Percentiles rank a stretch among this genome's conserved stretches.
Evolutionary conservation across 2,888 invertebrate genomes (phyloP).

Genomic region (Unio pictorum): DNA sequence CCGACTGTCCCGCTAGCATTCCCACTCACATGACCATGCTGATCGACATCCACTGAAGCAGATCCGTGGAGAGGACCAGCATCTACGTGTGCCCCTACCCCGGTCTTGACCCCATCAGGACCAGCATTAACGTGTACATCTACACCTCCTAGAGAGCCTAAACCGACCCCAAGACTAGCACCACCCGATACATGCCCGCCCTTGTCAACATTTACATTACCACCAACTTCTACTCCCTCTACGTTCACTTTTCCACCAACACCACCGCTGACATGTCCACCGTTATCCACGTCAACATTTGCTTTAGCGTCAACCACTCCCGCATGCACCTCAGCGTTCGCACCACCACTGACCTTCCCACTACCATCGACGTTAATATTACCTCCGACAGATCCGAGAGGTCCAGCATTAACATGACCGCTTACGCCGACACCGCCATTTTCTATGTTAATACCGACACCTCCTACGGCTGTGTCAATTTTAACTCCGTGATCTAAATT

Average conservation of each 20-base stretch:
- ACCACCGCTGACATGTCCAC: slow-evolving; percentile 21
- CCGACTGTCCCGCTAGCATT: slow-evolving; percentile 20
- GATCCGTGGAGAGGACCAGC: slow-evolving; percentile 16
- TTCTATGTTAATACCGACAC: slow-evolving; percentile 13
- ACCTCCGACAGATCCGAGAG: slow-evolving; percentile 13
- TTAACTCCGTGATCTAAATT: no score
- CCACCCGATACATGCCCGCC: slow-evolving; percentile 27
- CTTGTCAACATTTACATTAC: slow-evolving; percentile 26
- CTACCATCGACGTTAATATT: slow-evolving; percentile 15
- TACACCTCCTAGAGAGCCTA: slow-evolving; percentile 23
- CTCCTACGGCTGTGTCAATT: slow-evolving; percentile 1
- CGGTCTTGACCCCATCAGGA: slow-evolving; percentile 21
- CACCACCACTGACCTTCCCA: slow-evolving; percentile 15
- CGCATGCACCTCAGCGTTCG: slow-evolving; percentile 20
- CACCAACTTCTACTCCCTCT: slow-evolving; percentile 32
- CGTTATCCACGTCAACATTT: slow-evolving; percentile 24
- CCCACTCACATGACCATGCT: slow-evolving; percentile 26
- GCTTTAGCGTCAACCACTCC: slow-evolving; percentile 22
- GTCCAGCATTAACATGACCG: slow-evolving; percentile 15
- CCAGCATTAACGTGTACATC: slow-evolving; percentile 20
- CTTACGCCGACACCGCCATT: slow-evolving; percentile 17
- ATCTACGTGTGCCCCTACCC: slow-evolving; percentile 25
- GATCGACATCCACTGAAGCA: slow-evolving; percentile 24
- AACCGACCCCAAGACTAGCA: slow-evolving; percentile 25
- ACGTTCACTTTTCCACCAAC: slow-evolving; percentile 28